Evolutionary conservation across 1,140 invertebrate species (phyloP).

Genomic region (Pseudomyrmex sp.): DNA sequence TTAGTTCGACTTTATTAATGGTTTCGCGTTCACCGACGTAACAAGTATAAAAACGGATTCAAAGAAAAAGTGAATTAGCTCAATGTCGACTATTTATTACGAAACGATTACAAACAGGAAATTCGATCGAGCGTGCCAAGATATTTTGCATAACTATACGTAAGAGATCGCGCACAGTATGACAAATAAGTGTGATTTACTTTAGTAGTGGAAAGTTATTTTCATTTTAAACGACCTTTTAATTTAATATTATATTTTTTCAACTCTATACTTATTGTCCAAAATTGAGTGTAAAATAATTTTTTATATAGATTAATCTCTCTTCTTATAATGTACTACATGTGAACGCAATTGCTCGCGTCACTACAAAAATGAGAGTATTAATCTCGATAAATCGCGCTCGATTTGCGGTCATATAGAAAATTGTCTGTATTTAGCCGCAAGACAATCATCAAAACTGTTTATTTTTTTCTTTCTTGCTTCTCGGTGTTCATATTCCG

Average conservation of each 20-base stretch:
- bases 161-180: background rate
- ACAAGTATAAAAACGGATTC: background rate
- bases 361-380: slow-evolving; percentile 15
- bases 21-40: background rate
- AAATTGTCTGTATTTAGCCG: slow-evolving; percentile 61
- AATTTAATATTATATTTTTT: too few relatives aligned
- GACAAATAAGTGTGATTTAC: too few relatives aligned
- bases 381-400: slow-evolving; percentile 33
- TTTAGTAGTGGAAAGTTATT: too few relatives aligned
- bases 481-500: slow-evolving; percentile 56
- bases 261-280: too few relatives aligned
- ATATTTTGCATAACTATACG: background rate
- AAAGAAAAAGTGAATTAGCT: slow-evolving; percentile 26
- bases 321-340: too few relatives aligned
- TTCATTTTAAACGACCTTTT: too few relatives aligned
- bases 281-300: too few relatives aligned
- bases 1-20: background rate
- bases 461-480: background rate
- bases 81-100: slow-evolving; percentile 42
- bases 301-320: too few relatives aligned
- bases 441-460: slow-evolving; percentile 53
- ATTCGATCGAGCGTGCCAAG: slow-evolving; percentile 3
- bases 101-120: slow-evolving; percentile 17
- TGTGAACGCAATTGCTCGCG: background rate
- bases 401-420: slow-evolving; percentile 29